Evolutionary conservation across 2,113 vertebrate species (phyloP), one percentile per base, ranked within the genome.

Genomic region (Chaetorhynchus papuensis): DNA sequence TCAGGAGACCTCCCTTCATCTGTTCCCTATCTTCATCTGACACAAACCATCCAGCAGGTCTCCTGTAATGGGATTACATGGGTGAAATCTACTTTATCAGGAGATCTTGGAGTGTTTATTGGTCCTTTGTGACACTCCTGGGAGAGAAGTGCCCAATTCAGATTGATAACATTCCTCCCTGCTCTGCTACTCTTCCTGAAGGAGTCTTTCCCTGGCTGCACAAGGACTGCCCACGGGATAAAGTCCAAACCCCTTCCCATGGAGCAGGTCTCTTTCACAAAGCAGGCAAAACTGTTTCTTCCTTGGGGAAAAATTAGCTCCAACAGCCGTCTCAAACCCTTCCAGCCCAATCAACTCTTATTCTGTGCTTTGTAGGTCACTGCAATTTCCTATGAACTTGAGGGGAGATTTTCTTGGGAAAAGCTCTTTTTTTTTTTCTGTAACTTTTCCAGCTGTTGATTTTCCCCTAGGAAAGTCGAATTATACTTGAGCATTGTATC

Each of bases 371-470:
- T 64, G 92, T 49, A 59, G 31, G 87, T 95, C 95, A 87, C 49
- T 74, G 89, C 80, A 63, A 57, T 96, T 98, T 97, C 94, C 91
- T 91, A 95, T 60, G 92, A 95, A 95, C 83, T 47, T n/a, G 76
- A 97, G 93, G 89, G 91, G 89, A 96, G 69, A 47, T 90, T 96
- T 97, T 96, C 95, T 96, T 96, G 96, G 97, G 96, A 97, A 96
- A 96, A 89, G 12, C 24, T 64, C 39, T 8, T 50, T 83, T 96
- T 53, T 15, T 41, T 37, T 13, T 4, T 5, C 93, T 97, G 87
- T 92, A 94, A 93, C 76, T 90, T 90, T 97, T 97, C 97, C 95
- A 96, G 91, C 87, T 66, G 87, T 83, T 86, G 77, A 83, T 94
- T 96, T 97, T 97, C 92, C 89, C 95, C 16, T 35, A 97, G 91